Evolutionary conservation across 2,797 vertebrate species (phyloP), one percentile per base, ranked within the genome.

Genomic region (Premnoplex brunnescens): DNA sequence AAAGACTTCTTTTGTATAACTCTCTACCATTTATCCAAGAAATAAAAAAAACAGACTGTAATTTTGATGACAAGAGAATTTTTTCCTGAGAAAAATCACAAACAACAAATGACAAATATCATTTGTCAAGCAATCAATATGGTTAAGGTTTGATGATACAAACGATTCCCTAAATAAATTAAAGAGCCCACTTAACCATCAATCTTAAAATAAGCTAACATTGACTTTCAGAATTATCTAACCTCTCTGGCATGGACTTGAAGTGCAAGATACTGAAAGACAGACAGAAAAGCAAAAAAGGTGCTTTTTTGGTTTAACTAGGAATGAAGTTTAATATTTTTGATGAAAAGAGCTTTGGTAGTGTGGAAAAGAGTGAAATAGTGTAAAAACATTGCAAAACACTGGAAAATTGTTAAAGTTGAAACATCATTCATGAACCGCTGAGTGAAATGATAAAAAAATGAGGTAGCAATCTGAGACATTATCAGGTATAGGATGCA

Each of bases 151-250:
- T 94, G 94, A 92, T 85, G 63, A 89, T 73, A 89, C 36, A 82
- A 94, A 76, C 59, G 63, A 89, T 93, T 85, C 44, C 26, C 67
- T 82, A 92, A 91, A 88, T 85, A 89, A 91, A 95, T 93, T 87
- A 85, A 88, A 88, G 28, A 67, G 28, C 63, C 27, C 41, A 63
- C 52, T 73, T 59, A 79, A 73, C 48, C 51, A 96, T 93, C 84
- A 73, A 71, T 92, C 94, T 87, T 91, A 63, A 27, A 91, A 88
- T 63, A 78, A 85, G 46, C 43, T 54, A 88, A 64, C 62, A 44
- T 0, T 68, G 76, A 77, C 60, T 85, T 91, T 30, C 34, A 88
- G 75, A 83, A 89, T 85, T 36, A 54, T 34, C 75, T 67, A 55
- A 32, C 21, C 37, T 79, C 32, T 63, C 51, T 66, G 44, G n/a